These are phyloP conservation scores for Wasmannia auropunctata DNA, from an alignment of 1,140 invertebrate genomes.

Conservation along the genomic window DNA sequence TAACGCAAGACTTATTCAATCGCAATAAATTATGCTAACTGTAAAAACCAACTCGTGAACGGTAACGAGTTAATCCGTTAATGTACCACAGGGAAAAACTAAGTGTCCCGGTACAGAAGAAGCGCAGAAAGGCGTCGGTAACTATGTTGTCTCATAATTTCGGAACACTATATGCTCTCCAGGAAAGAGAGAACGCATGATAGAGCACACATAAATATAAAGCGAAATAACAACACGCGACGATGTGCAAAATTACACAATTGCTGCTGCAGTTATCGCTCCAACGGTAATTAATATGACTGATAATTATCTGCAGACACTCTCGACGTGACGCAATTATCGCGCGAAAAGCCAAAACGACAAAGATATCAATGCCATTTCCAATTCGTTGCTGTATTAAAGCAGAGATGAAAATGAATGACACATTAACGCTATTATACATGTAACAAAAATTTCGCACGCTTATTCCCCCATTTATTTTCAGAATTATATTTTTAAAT, in stretches of 20 bases:
- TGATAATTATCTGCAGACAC: conserved; percentile 6
- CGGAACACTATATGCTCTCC: background rate
- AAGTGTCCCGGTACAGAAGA: background rate
- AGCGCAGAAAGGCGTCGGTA: background rate
- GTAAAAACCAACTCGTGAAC: background rate
- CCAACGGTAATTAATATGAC: background rate
- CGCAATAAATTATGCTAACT: background rate
- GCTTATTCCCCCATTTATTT: background rate
- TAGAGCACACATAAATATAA: background rate
- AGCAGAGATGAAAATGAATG: background rate
- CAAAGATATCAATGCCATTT: background rate
- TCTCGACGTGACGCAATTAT: background rate
- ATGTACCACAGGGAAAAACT: background rate
- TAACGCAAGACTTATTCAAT: conserved; percentile 1
- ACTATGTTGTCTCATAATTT: conserved; percentile 22
- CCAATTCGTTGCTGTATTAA: conserved; percentile 6
- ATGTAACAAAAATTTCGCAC: background rate
- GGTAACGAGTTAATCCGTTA: conserved; percentile 8
- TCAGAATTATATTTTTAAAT: background rate
- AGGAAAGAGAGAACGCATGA: background rate
- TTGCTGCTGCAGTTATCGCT: background rate
- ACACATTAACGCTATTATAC: background rate
- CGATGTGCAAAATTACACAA: background rate
- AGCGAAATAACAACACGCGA: background rate
- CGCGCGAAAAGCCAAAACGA: background rate